phyloP scores from a whole-genome alignment of 35 echinoderm and acorn worm genomes.

The Ophioderma brevispina region DNA sequence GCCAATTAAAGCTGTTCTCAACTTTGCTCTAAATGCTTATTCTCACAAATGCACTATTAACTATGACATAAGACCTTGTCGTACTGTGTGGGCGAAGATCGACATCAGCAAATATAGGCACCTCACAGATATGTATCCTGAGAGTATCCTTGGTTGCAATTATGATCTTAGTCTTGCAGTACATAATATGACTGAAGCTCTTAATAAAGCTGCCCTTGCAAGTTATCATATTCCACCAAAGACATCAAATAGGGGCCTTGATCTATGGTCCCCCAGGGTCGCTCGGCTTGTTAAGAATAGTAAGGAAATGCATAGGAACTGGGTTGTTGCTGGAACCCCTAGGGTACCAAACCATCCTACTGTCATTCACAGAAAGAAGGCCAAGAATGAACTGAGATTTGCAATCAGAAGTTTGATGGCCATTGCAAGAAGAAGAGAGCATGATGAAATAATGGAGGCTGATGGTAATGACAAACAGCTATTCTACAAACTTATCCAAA shows the following conservation, averaged over 20 bases:
- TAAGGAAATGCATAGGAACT: not conserved
- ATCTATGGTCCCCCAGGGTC: not conserved
- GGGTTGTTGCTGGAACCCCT: not conserved
- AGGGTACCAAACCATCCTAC: not conserved
- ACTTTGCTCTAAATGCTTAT: too few species aligned
- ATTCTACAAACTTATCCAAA: not conserved
- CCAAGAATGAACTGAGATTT: not conserved
- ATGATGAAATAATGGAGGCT: not conserved
- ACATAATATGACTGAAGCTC: not conserved
- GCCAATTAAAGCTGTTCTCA: not conserved
- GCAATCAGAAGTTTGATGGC: not conserved
- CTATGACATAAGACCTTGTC: not conserved
- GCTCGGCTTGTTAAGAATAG: not conserved
- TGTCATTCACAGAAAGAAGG: not conserved
- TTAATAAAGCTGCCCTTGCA: not conserved
- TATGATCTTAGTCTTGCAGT: not conserved
- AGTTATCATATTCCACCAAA: not conserved
- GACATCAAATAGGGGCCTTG: not conserved
- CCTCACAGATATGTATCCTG: not conserved
- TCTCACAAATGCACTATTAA: too few species aligned
- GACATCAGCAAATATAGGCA: not conserved
- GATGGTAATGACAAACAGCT: not conserved
- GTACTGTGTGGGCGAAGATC: not conserved
- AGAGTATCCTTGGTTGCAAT: too few species aligned
- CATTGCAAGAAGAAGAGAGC: not conserved